These are phyloP conservation scores for Lampris incognitus DNA, from an alignment of 2,113 vertebrate genomes.

Conservation along the genomic window DNA sequence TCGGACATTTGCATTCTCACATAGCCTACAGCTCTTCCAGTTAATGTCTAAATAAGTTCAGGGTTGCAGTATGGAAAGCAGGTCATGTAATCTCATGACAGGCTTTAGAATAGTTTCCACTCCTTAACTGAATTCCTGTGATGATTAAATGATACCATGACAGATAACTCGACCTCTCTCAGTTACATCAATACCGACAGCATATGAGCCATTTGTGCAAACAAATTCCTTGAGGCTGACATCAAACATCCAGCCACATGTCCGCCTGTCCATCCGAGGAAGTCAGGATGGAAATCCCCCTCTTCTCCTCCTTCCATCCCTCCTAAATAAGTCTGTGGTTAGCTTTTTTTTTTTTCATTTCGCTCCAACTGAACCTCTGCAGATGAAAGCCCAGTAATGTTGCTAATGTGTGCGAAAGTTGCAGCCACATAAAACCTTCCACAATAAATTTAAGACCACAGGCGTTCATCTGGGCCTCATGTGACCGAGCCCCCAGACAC, in stretches of 20 bases:
- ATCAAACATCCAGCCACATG: slow-evolving; percentile 72
- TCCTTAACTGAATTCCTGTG: slow-evolving; percentile 25
- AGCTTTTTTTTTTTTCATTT: slow-evolving; percentile 41
- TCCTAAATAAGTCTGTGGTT: slow-evolving; percentile 69
- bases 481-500: slow-evolving; percentile 63
- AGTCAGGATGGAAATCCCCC: slow-evolving; percentile 56
- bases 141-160: slow-evolving; percentile 20
- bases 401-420: slow-evolving; percentile 73
- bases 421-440: slow-evolving; percentile 66
- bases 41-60: too few relatives aligned
- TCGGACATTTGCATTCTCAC: too few relatives aligned
- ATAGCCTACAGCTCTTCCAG: too few relatives aligned
- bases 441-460: slow-evolving; percentile 75
- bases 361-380: slow-evolving; percentile 62
- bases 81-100: background rate
- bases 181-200: slow-evolving; percentile 46
- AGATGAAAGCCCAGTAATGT: slow-evolving; percentile 74
- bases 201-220: slow-evolving; percentile 57
- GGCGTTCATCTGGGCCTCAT: slow-evolving; percentile 61
- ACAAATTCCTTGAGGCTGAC: slow-evolving; percentile 68
- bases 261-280: slow-evolving; percentile 58
- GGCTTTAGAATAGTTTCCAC: slow-evolving; percentile 13
- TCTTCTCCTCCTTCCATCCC: slow-evolving; percentile 9
- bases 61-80: slow-evolving; percentile 2
- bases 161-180: slow-evolving; percentile 38